Percentiles rank a stretch among this genome's conserved stretches.
These are phyloP conservation scores for Ptyas mucosa DNA, from an alignment of 2,113 vertebrate species.

Conservation along the genomic window DNA sequence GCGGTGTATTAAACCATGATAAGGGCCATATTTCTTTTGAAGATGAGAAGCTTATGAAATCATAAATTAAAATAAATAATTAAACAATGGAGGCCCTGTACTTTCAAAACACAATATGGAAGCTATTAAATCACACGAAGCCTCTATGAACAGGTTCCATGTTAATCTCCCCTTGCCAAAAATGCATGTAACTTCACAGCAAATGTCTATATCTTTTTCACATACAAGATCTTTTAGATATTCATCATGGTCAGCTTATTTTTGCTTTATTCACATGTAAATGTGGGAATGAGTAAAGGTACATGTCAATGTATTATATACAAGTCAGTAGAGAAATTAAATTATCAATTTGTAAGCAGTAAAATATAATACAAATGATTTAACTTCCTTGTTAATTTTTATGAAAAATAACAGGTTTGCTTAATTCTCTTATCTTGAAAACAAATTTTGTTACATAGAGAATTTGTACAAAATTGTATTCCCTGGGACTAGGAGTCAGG, in stretches of 20 bases:
- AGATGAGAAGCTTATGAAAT: not conserved
- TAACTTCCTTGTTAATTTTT: not conserved
- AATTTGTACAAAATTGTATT: not conserved
- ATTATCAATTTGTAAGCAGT: not conserved
- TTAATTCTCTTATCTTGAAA: not conserved
- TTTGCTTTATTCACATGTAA: not conserved
- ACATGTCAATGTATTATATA: not conserved
- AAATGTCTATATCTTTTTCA: not conserved
- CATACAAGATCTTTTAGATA: not conserved
- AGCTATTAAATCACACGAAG: not conserved
- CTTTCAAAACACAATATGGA: not conserved
- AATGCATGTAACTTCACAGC: not conserved
- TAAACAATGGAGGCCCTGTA: not conserved
- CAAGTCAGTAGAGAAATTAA: not conserved
- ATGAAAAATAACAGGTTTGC: not conserved
- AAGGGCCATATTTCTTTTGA: not conserved
- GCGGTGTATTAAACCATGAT: not conserved
- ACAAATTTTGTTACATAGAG: not conserved
- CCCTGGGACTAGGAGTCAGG: not conserved
- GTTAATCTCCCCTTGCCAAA: not conserved
- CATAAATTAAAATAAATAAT: not conserved
- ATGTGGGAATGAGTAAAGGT: not conserved
- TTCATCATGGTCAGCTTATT: not conserved
- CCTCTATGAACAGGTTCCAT: not conserved
- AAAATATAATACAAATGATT: not conserved